phyloP scores from a whole-genome alignment of 2,797 vertebrate genomes.

The Xyrichtys novacula region DNA sequence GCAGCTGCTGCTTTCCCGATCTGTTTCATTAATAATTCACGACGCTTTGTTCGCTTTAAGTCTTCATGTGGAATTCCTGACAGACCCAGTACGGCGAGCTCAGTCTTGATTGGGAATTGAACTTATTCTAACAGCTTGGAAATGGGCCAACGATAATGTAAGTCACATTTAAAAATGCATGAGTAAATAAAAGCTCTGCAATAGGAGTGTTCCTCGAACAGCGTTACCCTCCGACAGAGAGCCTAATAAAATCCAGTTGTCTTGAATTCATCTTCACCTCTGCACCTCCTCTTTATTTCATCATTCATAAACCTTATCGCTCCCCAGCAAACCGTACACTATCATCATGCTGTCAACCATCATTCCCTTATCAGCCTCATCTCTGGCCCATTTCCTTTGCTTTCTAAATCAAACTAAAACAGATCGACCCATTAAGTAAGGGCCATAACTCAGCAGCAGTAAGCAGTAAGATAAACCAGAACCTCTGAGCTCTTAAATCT shows the following conservation, averaged over 20 bases:
- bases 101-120: slow-evolving; percentile 44
- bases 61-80: slow-evolving; percentile 52
- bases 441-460: slow-evolving; percentile 40
- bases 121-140: slow-evolving; percentile 51
- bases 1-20: slow-evolving; percentile 61
- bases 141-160: slow-evolving; percentile 59
- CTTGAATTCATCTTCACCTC: slow-evolving; percentile 42
- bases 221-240: slow-evolving; percentile 1
- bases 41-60: slow-evolving; percentile 33
- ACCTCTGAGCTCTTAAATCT: neutral
- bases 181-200: slow-evolving; percentile 17
- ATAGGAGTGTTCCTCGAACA: neutral
- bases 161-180: slow-evolving; percentile 20
- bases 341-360: slow-evolving; percentile 32
- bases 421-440: slow-evolving; percentile 40
- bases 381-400: slow-evolving; percentile 46
- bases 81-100: slow-evolving; percentile 31
- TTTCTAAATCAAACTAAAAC: slow-evolving; percentile 64
- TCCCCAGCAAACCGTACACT: slow-evolving; percentile 31
- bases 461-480: slow-evolving; percentile 10
- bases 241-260: slow-evolving; percentile 18
- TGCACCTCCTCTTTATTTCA: slow-evolving; percentile 36
- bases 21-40: slow-evolving; percentile 70
- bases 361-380: slow-evolving; percentile 40
- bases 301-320: slow-evolving; percentile 59